phyloP scores from a whole-genome alignment of 1,140 invertebrate genomes.

The Limonius californicus region DNA sequence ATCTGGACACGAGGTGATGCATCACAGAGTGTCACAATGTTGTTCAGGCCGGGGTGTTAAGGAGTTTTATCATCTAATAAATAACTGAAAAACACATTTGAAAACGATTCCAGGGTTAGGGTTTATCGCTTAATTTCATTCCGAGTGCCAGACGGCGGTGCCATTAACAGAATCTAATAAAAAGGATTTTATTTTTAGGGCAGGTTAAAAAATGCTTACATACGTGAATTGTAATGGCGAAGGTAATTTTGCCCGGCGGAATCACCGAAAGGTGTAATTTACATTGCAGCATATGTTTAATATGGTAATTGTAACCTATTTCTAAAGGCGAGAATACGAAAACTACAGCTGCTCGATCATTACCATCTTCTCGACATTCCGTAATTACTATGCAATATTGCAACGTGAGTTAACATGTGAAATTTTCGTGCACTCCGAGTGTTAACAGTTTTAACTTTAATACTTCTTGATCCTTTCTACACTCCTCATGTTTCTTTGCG shows the following conservation, averaged over 20 bases:
- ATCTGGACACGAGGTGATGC: slow-evolving; percentile 17
- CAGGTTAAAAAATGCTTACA: not conserved
- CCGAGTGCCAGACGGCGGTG: not conserved
- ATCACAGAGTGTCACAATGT: slow-evolving; percentile 6
- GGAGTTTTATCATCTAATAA: slow-evolving; percentile 1
- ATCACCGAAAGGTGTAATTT: slow-evolving; percentile 9
- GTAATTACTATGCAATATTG: slow-evolving; percentile 3
- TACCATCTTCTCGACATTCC: not conserved
- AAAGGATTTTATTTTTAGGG: not conserved
- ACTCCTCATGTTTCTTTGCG: too few species aligned
- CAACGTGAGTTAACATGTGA: not conserved
- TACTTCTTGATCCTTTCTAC: not conserved
- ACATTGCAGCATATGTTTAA: slow-evolving; percentile 22
- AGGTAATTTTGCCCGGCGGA: not conserved
- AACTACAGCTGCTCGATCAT: slow-evolving; percentile 16
- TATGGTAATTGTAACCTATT: slow-evolving; percentile 31
- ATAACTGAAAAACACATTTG: not conserved
- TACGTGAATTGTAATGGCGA: slow-evolving; percentile 3
- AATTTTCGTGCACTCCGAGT: not conserved
- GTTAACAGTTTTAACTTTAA: too few species aligned
- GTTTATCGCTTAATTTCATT: slow-evolving; percentile 10
- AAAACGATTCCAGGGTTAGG: slow-evolving; percentile 3
- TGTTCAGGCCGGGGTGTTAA: not conserved
- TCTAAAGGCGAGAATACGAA: slow-evolving; percentile 22
- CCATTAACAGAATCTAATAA: slow-evolving; percentile 6